phyloP scores from a whole-genome alignment of 2,888 invertebrate genomes.

The Galeruca laticollis region DNA sequence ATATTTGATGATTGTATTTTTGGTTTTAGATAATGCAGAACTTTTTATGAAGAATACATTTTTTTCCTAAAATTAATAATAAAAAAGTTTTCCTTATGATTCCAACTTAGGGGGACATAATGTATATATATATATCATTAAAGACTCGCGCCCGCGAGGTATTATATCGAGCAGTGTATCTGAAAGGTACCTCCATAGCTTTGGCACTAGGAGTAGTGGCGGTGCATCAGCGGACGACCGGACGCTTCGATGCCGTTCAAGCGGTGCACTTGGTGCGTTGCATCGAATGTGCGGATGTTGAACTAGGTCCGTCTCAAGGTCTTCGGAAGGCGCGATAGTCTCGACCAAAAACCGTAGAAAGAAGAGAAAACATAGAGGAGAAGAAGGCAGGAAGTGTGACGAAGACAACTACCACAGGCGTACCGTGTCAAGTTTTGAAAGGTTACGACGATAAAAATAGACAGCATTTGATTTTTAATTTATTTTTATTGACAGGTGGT shows the following conservation, averaged over 20 bases:
- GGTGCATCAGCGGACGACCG: conserved; percentile 17
- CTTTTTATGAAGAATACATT: no score
- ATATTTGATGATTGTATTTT: no score
- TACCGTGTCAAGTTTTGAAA: conserved; percentile 37
- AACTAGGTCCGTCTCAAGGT: conserved; percentile 68
- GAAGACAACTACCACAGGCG: conserved; percentile 48
- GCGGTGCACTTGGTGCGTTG: conserved; percentile 19
- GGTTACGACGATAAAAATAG: background rate
- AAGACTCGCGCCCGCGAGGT: conserved; percentile 3
- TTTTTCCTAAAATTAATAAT: no score
- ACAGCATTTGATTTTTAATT: background rate
- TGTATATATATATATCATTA: no score
- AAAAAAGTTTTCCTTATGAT: no score
- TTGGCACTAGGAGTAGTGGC: conserved; percentile 1
- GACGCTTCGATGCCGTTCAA: conserved; percentile 22
- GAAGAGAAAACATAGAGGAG: conserved; percentile 20
- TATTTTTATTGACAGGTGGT: no score
- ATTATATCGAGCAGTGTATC: conserved; percentile 16
- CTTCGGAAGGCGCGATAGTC: conserved; percentile 58
- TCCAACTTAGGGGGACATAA: no score
- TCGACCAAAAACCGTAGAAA: conserved; percentile 27
- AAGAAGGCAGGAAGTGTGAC: conserved; percentile 58
- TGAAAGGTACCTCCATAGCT: conserved; percentile 17
- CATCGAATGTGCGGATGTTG: conserved; percentile 63
- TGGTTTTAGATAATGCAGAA: no score